Conservation (phyloP, 2,113 vertebrate species). For the Myrmecophaga tridactyla region DNA sequence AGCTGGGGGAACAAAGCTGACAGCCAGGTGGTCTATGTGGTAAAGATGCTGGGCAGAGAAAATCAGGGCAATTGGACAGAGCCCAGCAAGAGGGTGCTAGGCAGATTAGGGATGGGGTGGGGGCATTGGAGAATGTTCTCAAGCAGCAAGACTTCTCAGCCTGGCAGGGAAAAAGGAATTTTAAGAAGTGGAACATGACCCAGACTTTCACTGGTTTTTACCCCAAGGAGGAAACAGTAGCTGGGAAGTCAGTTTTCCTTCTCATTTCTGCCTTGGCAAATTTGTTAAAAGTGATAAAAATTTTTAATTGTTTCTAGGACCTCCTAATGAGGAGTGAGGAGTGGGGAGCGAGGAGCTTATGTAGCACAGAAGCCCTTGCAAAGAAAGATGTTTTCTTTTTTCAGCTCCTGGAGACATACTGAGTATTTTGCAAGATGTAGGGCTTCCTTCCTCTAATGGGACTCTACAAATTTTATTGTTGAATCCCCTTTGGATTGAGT, state of each 20-base stretch:
- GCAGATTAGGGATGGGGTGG: too few relatives aligned
- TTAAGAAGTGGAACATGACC: not conserved
- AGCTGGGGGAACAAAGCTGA: not conserved
- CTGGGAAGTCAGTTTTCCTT: not conserved
- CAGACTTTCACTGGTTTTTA: not conserved
- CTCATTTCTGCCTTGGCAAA: not conserved
- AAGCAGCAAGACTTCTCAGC: not conserved
- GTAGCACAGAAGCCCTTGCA: not conserved
- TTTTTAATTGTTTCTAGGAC: not conserved
- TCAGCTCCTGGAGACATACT: not conserved
- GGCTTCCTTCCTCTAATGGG: not conserved
- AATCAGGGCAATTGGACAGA: not conserved
- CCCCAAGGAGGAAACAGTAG: not conserved
- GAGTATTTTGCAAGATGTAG: not conserved
- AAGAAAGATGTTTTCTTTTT: not conserved
- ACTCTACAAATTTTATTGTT: not conserved
- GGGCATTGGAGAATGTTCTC: not conserved
- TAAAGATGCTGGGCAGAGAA: not conserved
- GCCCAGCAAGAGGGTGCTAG: not conserved
- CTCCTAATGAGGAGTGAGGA: not conserved
- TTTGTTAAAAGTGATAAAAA: not conserved
- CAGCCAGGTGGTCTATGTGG: not conserved
- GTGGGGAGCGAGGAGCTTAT: not conserved
- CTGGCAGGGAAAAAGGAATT: not conserved
- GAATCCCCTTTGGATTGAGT: not conserved